These are phyloP conservation scores for Cryptotermes secundus DNA, from an alignment of 1,140 invertebrate species.

Conservation along the genomic window DNA sequence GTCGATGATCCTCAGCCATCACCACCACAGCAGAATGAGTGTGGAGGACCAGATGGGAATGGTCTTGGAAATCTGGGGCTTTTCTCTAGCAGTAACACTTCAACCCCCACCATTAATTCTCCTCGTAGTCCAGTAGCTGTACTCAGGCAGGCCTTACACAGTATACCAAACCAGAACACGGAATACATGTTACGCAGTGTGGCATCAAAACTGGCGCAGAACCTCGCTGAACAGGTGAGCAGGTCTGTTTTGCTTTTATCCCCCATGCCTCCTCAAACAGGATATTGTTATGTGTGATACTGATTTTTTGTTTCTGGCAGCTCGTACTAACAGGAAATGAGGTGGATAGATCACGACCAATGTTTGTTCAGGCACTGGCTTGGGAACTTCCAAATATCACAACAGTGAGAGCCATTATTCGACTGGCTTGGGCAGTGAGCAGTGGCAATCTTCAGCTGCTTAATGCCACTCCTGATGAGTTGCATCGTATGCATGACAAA, in stretches of 20 bases:
- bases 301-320: conserved; percentile 38
- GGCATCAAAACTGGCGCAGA: conserved; percentile 71
- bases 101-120: background rate
- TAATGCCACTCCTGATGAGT: conserved; percentile 63
- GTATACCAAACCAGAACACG: conserved; percentile 65
- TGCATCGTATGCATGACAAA: conserved; percentile 51
- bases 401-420: conserved; percentile 69
- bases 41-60: conserved; percentile 38
- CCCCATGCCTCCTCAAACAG: no score
- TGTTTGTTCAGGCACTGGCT: conserved; percentile 58
- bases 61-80: conserved; percentile 30
- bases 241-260: background rate
- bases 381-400: conserved; percentile 65
- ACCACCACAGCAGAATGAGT: conserved; percentile 39
- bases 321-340: conserved; percentile 52
- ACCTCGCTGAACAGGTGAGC: conserved; percentile 61
- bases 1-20: conserved; percentile 53
- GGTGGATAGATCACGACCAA: conserved; percentile 51
- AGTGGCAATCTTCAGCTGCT: conserved; percentile 67
- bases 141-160: conserved; percentile 69
- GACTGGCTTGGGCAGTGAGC: conserved; percentile 76
- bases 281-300: background rate
- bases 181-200: conserved; percentile 64
- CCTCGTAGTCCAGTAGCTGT: conserved; percentile 52
- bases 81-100: conserved; percentile 21